Percentiles rank a stretch among this genome's conserved stretches.
phyloP scores from a whole-genome alignment of 2,113 vertebrate species.

The Choloepus hoffmanni region DNA sequence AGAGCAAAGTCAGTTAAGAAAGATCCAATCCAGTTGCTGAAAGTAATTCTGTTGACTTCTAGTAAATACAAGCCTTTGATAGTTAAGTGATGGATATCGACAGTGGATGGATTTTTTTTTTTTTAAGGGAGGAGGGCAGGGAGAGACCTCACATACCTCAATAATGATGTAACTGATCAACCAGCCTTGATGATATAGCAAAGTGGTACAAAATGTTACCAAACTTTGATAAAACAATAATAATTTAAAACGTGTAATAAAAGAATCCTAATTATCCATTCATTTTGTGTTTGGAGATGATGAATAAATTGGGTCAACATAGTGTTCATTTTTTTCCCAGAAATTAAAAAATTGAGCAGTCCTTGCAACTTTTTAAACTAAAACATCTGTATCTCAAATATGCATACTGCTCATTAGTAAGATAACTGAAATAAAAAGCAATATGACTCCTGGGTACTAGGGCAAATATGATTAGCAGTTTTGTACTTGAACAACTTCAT shows the following conservation, averaged over 20 bases:
- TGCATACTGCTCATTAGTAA: slow-evolving; percentile 71
- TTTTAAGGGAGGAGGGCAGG: too few species aligned
- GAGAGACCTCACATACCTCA: neutral
- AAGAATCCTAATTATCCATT: neutral
- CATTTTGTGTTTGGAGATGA: slow-evolving; percentile 41
- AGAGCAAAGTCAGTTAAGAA: slow-evolving; percentile 4
- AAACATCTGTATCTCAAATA: slow-evolving; percentile 62
- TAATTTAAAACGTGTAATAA: neutral
- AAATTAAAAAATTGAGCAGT: neutral
- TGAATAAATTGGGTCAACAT: neutral
- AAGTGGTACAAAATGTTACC: neutral
- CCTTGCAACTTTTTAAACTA: slow-evolving; percentile 70
- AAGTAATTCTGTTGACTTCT: neutral
- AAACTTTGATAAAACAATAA: neutral
- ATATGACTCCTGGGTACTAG: slow-evolving; percentile 57
- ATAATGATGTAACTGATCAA: neutral
- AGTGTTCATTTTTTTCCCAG: neutral
- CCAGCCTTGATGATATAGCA: neutral
- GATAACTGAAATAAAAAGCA: neutral
- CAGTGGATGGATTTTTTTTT: neutral
- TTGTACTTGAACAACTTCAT: slow-evolving; percentile 79
- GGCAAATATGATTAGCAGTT: slow-evolving; percentile 68
- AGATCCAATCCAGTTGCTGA: neutral
- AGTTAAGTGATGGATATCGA: neutral
- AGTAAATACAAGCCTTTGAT: slow-evolving; percentile 12